Percentiles rank a stretch among this genome's conserved stretches.
Evolutionary conservation across 2,888 invertebrate species (phyloP).

Genomic region (Carterocephalus palaemon): DNA sequence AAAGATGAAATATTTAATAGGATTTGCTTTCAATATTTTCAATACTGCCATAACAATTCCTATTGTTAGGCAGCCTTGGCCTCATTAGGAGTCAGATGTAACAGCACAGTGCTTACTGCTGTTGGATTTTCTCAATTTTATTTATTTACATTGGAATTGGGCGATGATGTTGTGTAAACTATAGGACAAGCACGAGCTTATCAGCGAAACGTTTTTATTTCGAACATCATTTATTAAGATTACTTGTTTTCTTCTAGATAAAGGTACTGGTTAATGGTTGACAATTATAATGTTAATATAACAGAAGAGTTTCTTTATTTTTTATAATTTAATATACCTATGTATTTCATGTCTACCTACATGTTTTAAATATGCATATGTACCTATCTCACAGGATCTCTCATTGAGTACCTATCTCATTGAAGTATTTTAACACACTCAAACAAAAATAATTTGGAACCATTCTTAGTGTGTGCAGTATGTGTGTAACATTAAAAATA

Average conservation of each 20-base stretch:
- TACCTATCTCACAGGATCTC: no score
- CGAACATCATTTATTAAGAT: conserved; percentile 16
- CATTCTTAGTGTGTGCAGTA: neutral
- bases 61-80: conserved; percentile 65
- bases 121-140: conserved; percentile 44
- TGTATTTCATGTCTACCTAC: no score
- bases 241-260: no score
- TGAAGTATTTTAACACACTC: no score
- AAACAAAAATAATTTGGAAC: no score
- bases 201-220: conserved; percentile 10
- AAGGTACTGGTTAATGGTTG: no score
- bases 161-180: conserved; percentile 47
- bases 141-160: conserved; percentile 56
- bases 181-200: conserved; percentile 19
- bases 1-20: conserved; percentile 19
- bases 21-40: conserved; percentile 43
- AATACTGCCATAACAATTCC: conserved; percentile 58
- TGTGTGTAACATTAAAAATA: neutral
- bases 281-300: no score
- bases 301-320: no score
- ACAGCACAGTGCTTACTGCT: conserved; percentile 35
- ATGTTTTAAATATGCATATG: no score
- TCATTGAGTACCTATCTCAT: no score
- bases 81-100: conserved; percentile 42
- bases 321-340: no score